Base-by-base conservation (phyloP, 1,140 invertebrate species). In the Danaus melanippus region DNA sequence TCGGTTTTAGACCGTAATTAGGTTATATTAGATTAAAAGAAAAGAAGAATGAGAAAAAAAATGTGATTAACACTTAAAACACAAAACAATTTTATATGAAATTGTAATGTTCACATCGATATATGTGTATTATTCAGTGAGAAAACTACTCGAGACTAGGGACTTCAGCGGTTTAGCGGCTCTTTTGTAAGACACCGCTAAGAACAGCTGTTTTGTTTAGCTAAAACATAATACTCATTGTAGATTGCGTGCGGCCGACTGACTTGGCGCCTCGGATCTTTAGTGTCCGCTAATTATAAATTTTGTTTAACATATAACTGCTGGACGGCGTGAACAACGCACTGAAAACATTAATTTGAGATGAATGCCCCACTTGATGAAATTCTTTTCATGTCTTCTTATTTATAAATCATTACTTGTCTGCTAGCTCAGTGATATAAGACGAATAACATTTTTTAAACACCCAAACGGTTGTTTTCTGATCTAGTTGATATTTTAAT, bases 271-370 rank as follows among this genome's bases (percentile, higher is more conserved):
- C 71, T 73, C 61, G 60, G 58, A 64, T 66, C 68, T 74, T 73
- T 74, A 74, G 68, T 74, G 71, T 70, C 62, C 59, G 71, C 71
- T 74, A 74, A 74, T 74, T 71, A 74, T 74, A 74, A 68, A 74
- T 71, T 74, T 74, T 74, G 71, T 74, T 74, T 74, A 74, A 71
- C 71, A 74, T 74, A 74, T 71, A 67, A 74, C 68, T 71, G 64
- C 62, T 68, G 60, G 62, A 57, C 63, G 62, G 64, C 59, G 59
- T 53, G 69, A 62, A 68, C 61, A 65, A 65, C 62, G 55, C 56
- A 58, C 60, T 53, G 62, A 50, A 51, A 62, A 53, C 51, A 61
- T 68, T 58, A 58, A 60, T 64, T 60, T 58, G 57, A 68, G 58
- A 62, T 53, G 21, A 32, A 62, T 47, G 58, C 58, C 54, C 57